These are phyloP conservation scores for Podargus strigoides DNA, from an alignment of 2,797 vertebrate species.

Conservation along the genomic window DNA sequence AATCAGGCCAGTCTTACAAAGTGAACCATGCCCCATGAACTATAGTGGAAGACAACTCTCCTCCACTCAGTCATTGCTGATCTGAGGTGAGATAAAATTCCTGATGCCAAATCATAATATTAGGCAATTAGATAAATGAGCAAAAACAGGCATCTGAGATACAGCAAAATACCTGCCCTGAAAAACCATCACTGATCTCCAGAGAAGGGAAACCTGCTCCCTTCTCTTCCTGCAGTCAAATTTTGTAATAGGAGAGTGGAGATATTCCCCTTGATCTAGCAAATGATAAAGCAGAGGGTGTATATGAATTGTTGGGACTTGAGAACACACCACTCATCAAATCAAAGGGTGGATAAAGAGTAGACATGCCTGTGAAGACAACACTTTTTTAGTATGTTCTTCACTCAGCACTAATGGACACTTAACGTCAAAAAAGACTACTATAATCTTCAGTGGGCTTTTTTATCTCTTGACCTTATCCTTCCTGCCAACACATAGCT, in stretches of 20 bases:
- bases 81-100: neutral
- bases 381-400: neutral
- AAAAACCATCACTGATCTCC: neutral
- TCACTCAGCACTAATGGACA: neutral
- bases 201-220: neutral
- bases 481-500: neutral
- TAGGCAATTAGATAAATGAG: neutral
- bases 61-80: rapidly evolving
- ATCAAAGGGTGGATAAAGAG: neutral
- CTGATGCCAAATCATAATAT: neutral
- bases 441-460: neutral
- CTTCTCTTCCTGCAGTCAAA: neutral
- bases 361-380: neutral
- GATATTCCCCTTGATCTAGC: neutral
- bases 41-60: neutral
- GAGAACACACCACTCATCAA: neutral
- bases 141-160: neutral
- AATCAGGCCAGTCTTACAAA: neutral
- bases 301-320: neutral
- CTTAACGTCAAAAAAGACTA: neutral
- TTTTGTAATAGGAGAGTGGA: neutral
- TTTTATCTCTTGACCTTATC: neutral
- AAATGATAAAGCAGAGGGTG: neutral
- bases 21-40: neutral
- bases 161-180: neutral